A percentile compares a stretch with the other conserved stretches of the same genome.
phyloP scores from a whole-genome alignment of 92 coral and sea anemone species.

The Paragorgia papillata region DNA sequence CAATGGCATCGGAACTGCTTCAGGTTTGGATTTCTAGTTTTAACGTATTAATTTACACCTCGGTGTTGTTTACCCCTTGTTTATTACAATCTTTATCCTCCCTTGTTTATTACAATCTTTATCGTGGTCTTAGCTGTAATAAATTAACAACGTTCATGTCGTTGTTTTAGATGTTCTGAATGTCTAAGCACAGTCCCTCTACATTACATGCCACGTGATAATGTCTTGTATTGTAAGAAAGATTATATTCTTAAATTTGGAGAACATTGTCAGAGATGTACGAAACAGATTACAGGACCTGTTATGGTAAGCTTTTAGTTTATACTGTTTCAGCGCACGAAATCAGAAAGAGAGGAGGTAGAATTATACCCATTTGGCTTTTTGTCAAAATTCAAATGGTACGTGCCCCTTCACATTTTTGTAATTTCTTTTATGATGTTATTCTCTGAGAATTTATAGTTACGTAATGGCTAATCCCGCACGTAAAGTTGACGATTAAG shows the following conservation, averaged over 20 bases:
- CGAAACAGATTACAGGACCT: conserved; percentile 82
- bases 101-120: conserved; percentile 15
- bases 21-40: conserved; percentile 25
- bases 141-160: background rate
- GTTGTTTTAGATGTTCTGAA: conserved; percentile 80
- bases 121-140: background rate
- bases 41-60: background rate
- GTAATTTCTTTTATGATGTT: no score
- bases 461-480: no score
- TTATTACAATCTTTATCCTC: no score
- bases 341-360: no score
- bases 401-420: no score
- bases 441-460: no score
- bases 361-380: no score
- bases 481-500: no score
- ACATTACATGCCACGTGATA: conserved; percentile 72
- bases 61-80: background rate
- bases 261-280: conserved; percentile 79
- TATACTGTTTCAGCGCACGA: background rate
- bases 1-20: conserved; percentile 72
- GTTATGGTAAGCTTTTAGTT: conserved; percentile 64
- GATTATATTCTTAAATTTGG: conserved; percentile 73
- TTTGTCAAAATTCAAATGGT: no score
- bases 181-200: conserved; percentile 64
- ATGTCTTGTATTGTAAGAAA: conserved; percentile 72